Conservation (phyloP, 2,888 invertebrate genomes). For the Antheraea yamamai region DNA sequence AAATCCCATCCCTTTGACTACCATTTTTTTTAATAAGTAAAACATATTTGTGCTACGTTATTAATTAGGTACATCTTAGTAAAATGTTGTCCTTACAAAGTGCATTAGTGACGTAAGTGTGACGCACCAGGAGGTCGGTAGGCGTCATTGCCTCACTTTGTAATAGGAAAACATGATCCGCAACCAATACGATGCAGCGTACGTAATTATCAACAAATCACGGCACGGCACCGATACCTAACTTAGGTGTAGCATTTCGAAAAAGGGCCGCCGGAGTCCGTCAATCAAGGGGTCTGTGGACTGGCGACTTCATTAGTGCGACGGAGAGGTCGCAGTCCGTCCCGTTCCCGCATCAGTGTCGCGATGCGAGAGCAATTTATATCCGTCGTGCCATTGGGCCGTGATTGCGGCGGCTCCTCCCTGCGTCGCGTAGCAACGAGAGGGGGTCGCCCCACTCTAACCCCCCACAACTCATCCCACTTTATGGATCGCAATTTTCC, state of each 20-base stretch:
- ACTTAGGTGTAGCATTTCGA: constrained; percentile 64
- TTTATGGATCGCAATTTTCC: constrained; percentile 83
- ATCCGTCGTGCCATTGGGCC: constrained; percentile 83
- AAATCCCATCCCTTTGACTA: too few relatives aligned
- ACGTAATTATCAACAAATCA: constrained; percentile 69
- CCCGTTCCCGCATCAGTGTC: constrained; percentile 69
- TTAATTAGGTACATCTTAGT: too few relatives aligned
- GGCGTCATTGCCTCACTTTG: constrained; percentile 25
- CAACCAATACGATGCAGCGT: constrained; percentile 47
- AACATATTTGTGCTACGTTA: background rate
- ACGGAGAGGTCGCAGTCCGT: constrained; percentile 51
- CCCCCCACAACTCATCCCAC: constrained; percentile 57
- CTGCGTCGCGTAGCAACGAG: constrained; percentile 85
- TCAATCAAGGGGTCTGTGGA: constrained; percentile 75
- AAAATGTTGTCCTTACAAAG: background rate
- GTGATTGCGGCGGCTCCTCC: constrained; percentile 83
- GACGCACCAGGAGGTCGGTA: constrained; percentile 24
- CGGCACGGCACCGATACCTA: constrained; percentile 67
- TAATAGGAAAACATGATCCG: constrained; percentile 40
- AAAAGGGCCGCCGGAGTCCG: constrained; percentile 71
- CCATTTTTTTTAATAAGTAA: background rate
- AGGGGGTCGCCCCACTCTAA: constrained; percentile 59
- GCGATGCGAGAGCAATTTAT: constrained; percentile 81
- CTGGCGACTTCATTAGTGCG: constrained; percentile 78
- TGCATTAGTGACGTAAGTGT: background rate